Evolutionary conservation across 2,797 vertebrate genomes (phyloP), one percentile per base, ranked within the genome.

Genomic region (Enteromius viviparus): DNA sequence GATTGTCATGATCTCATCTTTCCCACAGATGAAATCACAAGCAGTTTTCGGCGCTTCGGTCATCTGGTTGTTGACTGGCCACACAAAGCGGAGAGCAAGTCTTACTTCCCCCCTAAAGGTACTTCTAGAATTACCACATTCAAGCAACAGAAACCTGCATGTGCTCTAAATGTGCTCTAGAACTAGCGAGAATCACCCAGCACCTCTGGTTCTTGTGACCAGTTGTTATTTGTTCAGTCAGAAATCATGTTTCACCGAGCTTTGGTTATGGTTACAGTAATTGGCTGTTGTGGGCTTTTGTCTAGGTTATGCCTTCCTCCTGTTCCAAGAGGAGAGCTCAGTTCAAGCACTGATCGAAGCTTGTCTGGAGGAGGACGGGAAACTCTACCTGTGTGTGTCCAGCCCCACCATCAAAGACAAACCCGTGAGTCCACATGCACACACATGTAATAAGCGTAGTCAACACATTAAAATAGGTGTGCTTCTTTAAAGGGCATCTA

Each of bases 41-140:
- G 97, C 83, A 99, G 98, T 89, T 99, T 99, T 93, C 96, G 97
- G 75, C 95, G 97, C 87, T 99, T 99, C 71, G 98, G 98, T 76
- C 97, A 97, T 90, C 94, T 99, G 94, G 98, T 99, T 80, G 98
- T 99, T 82, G 98, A 99, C 88, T 99, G 98, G 98, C 98, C 98
- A 34, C 98, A 99, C 93, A 99, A 99, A 95, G 98, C 98, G 32
- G 98, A 99, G 95, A 99, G 98, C 94, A 99, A 99, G 87, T 99
- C 98, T 81, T 99, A 99, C 91, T 99, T 99, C 89, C 98, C 98
- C 86, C 98, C 98, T 62, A 99, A 99, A 99, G 98, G 98, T 99
- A 96, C 87, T 9, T n/a, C 23, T 23, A 77, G 15, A 32, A 32
- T 29, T 9, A n/a, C 26, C 3, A 37, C 7, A 26, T 23, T 17